Evolutionary conservation across 2,888 invertebrate genomes (phyloP), one percentile per base, ranked within the genome.

Genomic region (Mythimna vitellina): DNA sequence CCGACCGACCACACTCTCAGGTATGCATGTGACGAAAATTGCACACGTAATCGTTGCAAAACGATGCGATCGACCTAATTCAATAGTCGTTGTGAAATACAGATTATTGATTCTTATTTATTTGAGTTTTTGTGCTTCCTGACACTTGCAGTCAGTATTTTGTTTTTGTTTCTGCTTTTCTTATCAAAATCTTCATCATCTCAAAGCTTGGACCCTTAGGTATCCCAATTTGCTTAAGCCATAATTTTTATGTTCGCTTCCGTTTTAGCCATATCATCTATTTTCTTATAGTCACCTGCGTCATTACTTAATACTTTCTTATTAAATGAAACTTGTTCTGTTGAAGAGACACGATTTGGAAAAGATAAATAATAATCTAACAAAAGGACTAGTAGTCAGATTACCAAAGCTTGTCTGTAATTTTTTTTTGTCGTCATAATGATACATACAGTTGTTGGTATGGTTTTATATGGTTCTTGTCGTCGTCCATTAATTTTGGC

Each of bases 31-130:
- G 81, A 76, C 72, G 82, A 84, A 83, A 85, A 78, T 63, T 42
- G 58, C 65, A 79, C 76, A 80, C 85, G 86, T 82, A 86, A 86
- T 69, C 73, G 57, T 86, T 86, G 78, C 87, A 82, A 86, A 86
- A 86, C 70, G 74, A 80, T 81, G 78, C 72, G 73, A 72, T 78
- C 68, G 82, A 73, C 85, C 85, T 76, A 81, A 85, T 85, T 86
- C 80, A 49, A 69, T 20, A 10, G 66, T 73, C 61, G 73, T 85
- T 84, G 69, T 57, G 78, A 79, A 86, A 85, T 74, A 29, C 20
- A 56, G 35, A 69, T 65, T 60, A 73, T 63, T 53, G 72, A 72
- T 67, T 63, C 51, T 82, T 70, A 63, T 68, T 80, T 17, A 65
- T 61, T 70, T 25, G 70, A 76, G 20, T 60, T 29, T 1, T 38